Base-by-base conservation (phyloP, 2,888 invertebrate genomes). In the Acanthoscelides obtectus region DNA sequence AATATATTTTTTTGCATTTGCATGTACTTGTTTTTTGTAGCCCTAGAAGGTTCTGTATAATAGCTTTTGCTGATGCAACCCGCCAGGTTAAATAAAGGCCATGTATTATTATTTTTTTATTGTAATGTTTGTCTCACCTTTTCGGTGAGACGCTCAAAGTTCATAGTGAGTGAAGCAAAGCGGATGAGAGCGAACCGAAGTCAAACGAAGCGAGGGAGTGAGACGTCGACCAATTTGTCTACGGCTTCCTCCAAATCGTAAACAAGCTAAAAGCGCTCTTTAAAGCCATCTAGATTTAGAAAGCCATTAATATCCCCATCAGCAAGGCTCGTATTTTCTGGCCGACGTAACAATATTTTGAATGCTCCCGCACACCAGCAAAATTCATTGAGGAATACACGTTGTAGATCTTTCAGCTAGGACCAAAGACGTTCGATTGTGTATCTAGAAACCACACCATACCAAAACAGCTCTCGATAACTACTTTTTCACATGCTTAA, bases 311-410 rank as follows among this genome's bases (percentile, higher is more conserved):
- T 77, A 70, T 69, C 64, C 67, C 71, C 70, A 73, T 70, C 70
- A 70, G 63, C 20, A 67, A 20, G 66, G 66, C 22, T 64, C 70
- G 70, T 70, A 70, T 71, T 70, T 74, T 72, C 68, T 66, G 71
- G 73, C 27, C 68, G 67, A 71, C 67, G 72, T 75, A 75, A 77
- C 77, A 76, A 79, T 79, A 79, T 79, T 79, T 79, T 78, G 77
- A 79, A 77, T 77, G 45, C 70, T 75, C 72, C 75, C 27, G 74
- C 71, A 74, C 76, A 74, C 75, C 70, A 75, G 73, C 72, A 75
- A 78, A 79, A 79, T 79, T 79, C 79, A 79, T 79, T 79, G 79
- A 78, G 75, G 74, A 77, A 77, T 74, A 78, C 79, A 78, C 76
- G 75, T 76, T 76, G 77, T 79, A 78, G 77, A 79, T 79, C 45